Evolutionary conservation across 2,797 vertebrate species (phyloP).

Genomic region (Scleropages formosus): DNA sequence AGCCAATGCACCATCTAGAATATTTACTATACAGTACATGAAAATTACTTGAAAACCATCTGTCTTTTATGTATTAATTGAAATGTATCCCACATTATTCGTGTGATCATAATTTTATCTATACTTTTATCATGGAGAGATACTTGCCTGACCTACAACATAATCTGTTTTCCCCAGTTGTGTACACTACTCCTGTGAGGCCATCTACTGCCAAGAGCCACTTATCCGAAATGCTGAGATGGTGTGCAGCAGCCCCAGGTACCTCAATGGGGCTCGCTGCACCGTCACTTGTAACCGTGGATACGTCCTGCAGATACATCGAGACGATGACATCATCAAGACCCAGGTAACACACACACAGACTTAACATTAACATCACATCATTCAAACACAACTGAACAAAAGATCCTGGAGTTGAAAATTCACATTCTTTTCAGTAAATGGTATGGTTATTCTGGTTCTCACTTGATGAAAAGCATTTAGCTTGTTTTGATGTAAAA

Average conservation of each 20-base stretch:
- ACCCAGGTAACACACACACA: conserved; percentile 75
- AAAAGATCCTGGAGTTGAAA: neutral
- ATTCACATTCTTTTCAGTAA: neutral
- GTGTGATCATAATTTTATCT: no score
- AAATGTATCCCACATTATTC: no score
- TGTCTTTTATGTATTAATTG: no score
- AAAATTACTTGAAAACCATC: no score
- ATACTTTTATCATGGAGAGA: neutral
- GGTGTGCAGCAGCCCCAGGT: conserved; percentile 74
- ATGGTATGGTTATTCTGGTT: neutral
- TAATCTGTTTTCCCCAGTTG: conserved; percentile 68
- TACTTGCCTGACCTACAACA: neutral
- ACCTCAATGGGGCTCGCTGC: conserved; percentile 84
- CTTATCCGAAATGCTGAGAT: conserved; percentile 82
- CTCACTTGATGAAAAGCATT: neutral
- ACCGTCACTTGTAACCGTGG: conserved; percentile 84
- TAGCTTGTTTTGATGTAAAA: neutral
- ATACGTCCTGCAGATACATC: conserved; percentile 82
- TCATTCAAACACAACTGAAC: no score
- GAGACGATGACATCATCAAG: conserved; percentile 84
- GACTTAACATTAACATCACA: neutral
- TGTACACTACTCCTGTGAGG: conserved; percentile 90
- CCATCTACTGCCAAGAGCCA: conserved; percentile 84
- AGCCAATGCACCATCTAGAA: no score
- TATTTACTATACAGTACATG: no score